Evolutionary conservation across 2,797 vertebrate species (phyloP), one percentile per base, ranked within the genome.

Genomic region (Phoeniculus purpureus): DNA sequence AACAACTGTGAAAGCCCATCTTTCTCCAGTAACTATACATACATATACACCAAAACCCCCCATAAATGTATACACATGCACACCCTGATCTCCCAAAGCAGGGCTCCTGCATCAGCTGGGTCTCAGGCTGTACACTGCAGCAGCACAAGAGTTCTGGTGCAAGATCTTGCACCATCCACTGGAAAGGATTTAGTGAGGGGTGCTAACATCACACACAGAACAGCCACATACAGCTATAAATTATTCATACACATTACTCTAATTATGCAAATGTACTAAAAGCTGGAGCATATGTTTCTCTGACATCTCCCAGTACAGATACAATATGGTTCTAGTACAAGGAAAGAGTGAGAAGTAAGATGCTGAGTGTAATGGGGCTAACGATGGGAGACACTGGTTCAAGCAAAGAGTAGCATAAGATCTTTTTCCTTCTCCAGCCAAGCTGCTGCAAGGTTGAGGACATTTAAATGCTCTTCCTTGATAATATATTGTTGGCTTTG

Each of bases 211-310:
- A 95, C 74, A 84, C 74, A 59, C 71, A 37, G 85, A 97, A 89
- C 94, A 91, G 92, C 90, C 89, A 95, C 93, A 94, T 88, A 88
- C 75, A 92, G 94, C 81, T 95, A 95, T 98, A 96, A 98, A 98
- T 98, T 98, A 98, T 98, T 98, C 97, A 98, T 97, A 97, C 95
- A 97, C 97, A 98, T 98, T 98, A 98, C 95, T 97, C 95, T 98
- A 97, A 98, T 98, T 97, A 98, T 98, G 98, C 91, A 98, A 98
- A 98, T 97, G 87, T 97, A 97, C 96, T 96, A 95, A 96, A 96
- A 97, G 96, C 95, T 97, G 85, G 94, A 97, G 97, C 98, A 98
- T 98, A 97, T 98, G 98, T 96, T 98, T 97, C 95, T 95, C 92
- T 96, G 93, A 96, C 96, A 96, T 97, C 97, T 94, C 68, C 77